Conservation (phyloP, 2,888 invertebrate genomes). For the Alsophila aescularia region DNA sequence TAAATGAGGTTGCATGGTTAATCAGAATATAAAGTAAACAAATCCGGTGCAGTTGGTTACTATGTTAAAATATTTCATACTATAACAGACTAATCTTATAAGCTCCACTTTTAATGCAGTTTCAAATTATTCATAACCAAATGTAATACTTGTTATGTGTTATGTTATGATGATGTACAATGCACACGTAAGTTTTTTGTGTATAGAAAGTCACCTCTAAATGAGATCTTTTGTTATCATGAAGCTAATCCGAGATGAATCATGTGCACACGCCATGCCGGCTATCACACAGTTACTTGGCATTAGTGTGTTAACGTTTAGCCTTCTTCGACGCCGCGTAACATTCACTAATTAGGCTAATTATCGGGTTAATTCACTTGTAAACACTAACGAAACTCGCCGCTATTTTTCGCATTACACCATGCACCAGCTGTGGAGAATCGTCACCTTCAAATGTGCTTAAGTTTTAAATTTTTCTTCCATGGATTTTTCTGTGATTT, state of each 20-base stretch:
- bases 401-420: constrained; percentile 41
- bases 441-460: constrained; percentile 66
- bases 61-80: too few relatives aligned
- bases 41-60: neutral
- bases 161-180: neutral
- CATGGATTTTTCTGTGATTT: constrained; percentile 21
- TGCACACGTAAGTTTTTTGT: constrained; percentile 1
- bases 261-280: constrained; percentile 41
- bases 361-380: constrained; percentile 64
- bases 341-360: constrained; percentile 61
- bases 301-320: constrained; percentile 64
- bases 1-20: neutral
- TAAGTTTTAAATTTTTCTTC: constrained; percentile 35
- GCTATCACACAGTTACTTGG: constrained; percentile 48
- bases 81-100: neutral
- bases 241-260: constrained; percentile 48
- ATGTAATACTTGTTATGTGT: neutral
- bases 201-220: constrained; percentile 15
- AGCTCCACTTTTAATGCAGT: neutral
- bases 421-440: constrained; percentile 75
- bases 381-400: constrained; percentile 49
- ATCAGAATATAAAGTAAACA: neutral
- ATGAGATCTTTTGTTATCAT: constrained; percentile 34
- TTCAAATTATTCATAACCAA: neutral
- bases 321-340: constrained; percentile 56